These are phyloP conservation scores for Salarias fasciatus DNA, from an alignment of 2,797 vertebrate species.

Conservation along the genomic window DNA sequence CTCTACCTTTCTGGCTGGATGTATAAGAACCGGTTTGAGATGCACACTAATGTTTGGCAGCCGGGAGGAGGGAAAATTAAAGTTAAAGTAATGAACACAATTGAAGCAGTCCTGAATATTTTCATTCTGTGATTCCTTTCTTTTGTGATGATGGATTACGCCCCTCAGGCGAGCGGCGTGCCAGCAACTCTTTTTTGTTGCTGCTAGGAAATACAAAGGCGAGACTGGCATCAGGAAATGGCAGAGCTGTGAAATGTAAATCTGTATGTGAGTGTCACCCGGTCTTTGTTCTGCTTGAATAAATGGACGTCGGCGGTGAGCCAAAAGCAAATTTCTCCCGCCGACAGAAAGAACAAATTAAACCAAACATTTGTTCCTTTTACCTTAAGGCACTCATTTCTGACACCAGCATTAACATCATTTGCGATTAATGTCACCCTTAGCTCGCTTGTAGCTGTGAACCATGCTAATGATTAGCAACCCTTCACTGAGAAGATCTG, in stretches of 20 bases:
- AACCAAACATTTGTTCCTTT: slow-evolving; percentile 48
- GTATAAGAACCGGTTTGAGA: slow-evolving; percentile 16
- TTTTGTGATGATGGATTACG: slow-evolving; percentile 69
- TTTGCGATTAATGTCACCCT: slow-evolving; percentile 39
- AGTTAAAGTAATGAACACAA: slow-evolving; percentile 63
- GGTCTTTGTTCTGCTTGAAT: slow-evolving; percentile 65
- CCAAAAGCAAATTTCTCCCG: slow-evolving; percentile 52
- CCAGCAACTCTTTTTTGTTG: slow-evolving; percentile 66
- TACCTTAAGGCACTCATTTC: slow-evolving; percentile 45
- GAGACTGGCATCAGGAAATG: slow-evolving; percentile 70
- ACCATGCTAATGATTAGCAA: slow-evolving; percentile 43
- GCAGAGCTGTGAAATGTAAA: slow-evolving; percentile 71
- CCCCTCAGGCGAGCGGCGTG: slow-evolving; percentile 62
- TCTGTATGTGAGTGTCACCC: slow-evolving; percentile 62
- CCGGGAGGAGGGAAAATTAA: slow-evolving; percentile 46
- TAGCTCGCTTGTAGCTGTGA: slow-evolving; percentile 23
- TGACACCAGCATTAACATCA: slow-evolving; percentile 25
- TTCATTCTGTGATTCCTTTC: slow-evolving; percentile 64
- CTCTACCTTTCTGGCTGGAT: slow-evolving; percentile 6
- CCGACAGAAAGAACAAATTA: slow-evolving; percentile 57
- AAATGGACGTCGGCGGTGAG: slow-evolving; percentile 60
- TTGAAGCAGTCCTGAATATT: slow-evolving; percentile 61
- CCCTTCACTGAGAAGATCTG: slow-evolving; percentile 9
- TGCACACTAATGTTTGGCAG: slow-evolving; percentile 28
- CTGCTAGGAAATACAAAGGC: slow-evolving; percentile 66